These are phyloP conservation scores for Thamnophis sirtalis DNA, from an alignment of 2,113 vertebrate species.

Conservation along the genomic window DNA sequence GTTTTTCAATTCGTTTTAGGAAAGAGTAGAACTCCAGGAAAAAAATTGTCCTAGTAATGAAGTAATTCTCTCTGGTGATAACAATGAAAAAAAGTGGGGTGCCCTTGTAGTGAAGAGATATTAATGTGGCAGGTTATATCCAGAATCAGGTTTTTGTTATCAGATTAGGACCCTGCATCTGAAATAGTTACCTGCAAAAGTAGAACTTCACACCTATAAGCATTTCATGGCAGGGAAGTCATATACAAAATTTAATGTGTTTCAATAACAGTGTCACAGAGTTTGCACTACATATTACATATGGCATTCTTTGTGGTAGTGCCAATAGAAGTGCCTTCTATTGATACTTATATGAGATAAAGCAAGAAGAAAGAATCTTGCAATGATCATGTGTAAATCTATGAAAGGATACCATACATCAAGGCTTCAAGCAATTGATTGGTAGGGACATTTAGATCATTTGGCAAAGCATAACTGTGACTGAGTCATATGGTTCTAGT, in stretches of 20 bases:
- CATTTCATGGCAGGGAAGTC: not conserved
- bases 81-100: not conserved
- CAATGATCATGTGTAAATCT: not conserved
- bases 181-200: not conserved
- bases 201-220: not conserved
- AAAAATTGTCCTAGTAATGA: not conserved
- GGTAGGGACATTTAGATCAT: not conserved
- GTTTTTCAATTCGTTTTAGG: not conserved
- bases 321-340: not conserved
- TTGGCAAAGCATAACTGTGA: not conserved
- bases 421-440: not conserved
- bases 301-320: not conserved
- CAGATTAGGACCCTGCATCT: not conserved
- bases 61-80: not conserved
- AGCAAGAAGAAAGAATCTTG: not conserved
- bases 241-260: not conserved
- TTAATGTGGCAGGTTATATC: not conserved
- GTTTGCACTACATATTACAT: not conserved
- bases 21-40: not conserved
- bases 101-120: not conserved
- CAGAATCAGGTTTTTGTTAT: not conserved
- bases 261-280: not conserved
- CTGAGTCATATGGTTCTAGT: not conserved
- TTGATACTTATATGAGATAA: not conserved
- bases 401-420: not conserved